Base-by-base conservation (phyloP, 2,888 invertebrate genomes). In the Pyrrhosoma nymphula region DNA sequence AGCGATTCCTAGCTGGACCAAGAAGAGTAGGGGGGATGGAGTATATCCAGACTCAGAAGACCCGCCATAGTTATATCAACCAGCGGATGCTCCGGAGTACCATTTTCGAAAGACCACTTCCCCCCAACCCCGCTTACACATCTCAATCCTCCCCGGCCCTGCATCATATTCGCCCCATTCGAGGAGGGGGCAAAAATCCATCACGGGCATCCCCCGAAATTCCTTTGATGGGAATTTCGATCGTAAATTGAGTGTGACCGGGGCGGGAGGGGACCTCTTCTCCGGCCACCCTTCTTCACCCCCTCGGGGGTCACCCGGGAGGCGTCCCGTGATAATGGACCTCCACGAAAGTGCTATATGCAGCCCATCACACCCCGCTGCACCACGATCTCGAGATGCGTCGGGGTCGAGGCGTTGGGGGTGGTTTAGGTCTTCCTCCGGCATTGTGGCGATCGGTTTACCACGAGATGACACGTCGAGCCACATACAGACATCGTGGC, bases 161-260 rank as follows among this genome's bases (percentile, higher is more conserved):
- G 26, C 30, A 35, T 82, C 82, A 82, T 82, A 35, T 35, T 35
- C 35, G 82, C 14, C 82, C 82, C 0, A 12, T 14, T 0, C 12
- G 30, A 14, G 60, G 16, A 60, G 60, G 60, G 60, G 12, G 60
- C 35, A 82, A 82, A 82, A 35, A 82, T 82, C 82, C 82, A 82
- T 82, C 82, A 35, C 35, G 82, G 82, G 14, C 82, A 26, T 82
- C 82, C 26, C 82, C 82, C 82, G 82, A 82, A 82, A 89, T 89
- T 89, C 89, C 89, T 89, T 56, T 56, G 47, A 55, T 56, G 89
- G 89, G 89, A 89, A 89, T 89, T 55, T 89, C 56, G 89, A 89
- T 89, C 89, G 56, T 89, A 56, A 89, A 89, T 56, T 55, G 89
- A 89, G 55, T 89, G 89, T 82, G 82, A 82, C 30, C 16, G 35